phyloP scores from a whole-genome alignment of 2,888 invertebrate species.

The Boloria selene region DNA sequence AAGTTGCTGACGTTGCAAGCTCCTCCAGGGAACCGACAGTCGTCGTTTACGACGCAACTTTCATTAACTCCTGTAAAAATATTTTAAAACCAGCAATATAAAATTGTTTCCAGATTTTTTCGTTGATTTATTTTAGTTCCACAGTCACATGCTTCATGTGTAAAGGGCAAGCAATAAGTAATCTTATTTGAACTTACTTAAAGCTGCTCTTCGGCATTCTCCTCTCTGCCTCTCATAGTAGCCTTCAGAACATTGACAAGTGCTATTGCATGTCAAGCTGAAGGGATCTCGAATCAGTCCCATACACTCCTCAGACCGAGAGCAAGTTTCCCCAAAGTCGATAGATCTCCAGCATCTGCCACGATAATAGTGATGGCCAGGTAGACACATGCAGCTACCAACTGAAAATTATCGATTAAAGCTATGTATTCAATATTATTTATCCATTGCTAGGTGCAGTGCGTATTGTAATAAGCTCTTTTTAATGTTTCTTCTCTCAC shows the following conservation, averaged over 20 bases:
- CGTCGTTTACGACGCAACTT: constrained; percentile 63
- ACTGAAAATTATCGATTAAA: neutral
- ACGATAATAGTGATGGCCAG: constrained; percentile 60
- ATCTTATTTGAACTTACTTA: constrained; percentile 48
- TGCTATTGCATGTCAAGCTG: constrained; percentile 55
- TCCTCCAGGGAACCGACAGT: constrained; percentile 63
- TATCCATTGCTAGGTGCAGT: no score
- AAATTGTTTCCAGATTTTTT: no score
- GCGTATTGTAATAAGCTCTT: no score
- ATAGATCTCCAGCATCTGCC: constrained; percentile 67
- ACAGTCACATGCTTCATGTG: no score
- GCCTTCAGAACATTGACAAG: constrained; percentile 60
- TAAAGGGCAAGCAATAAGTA: neutral
- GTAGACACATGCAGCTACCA: constrained; percentile 59
- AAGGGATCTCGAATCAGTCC: constrained; percentile 55
- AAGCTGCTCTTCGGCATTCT: constrained; percentile 62
- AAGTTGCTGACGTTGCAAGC: constrained; percentile 51
- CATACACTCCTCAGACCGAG: constrained; percentile 60
- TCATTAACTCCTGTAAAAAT: constrained; percentile 59
- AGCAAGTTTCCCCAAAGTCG: constrained; percentile 53
- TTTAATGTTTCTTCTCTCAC: no score
- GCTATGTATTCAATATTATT: no score
- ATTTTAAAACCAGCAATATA: no score
- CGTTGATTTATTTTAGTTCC: no score
- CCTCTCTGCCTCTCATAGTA: constrained; percentile 67